Base-by-base conservation (phyloP, 1,140 invertebrate species). In the Calosoma granatense region DNA sequence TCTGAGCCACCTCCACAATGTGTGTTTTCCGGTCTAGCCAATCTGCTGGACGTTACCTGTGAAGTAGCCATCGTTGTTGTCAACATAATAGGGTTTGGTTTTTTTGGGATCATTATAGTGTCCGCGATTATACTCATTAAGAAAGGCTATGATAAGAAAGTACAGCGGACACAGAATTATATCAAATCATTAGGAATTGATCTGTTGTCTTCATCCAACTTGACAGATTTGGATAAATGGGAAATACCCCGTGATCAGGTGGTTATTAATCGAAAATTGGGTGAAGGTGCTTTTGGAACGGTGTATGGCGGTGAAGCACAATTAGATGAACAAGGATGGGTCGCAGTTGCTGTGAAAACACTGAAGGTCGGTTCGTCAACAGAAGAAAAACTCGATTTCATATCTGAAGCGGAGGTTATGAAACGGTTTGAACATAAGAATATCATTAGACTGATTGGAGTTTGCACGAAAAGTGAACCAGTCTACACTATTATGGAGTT, bases 401-500 rank as follows among this genome's bases (percentile, higher is more conserved):
- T 95, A n/a, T 87, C 88, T 54, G 93, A 96, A 70, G 92, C 92
- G 0, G 90, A 93, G 67, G 83, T 90, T 19, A 94, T 97, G 88
- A 94, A 94, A 65, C 77, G 86, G 51, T 92, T 96, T 69, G 85
- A 92, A 52, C 92, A 97, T 68, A 84, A 85, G 60, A 96, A 97
- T 68, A 88, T 97, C 22, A 84, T 97, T 0, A 84, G 86, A 60
- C 74, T 97, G 2, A 71, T 96, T 0, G 92, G 85, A 1, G 90
- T 96, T 21, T 92, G 88, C 62, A 90, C 88, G 1, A 85, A 86
- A 66, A 83, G 80, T 43, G 88, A 93, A 61, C 91, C 92, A 0
- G 83, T 93, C 14, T 89, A 90, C 65, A 92, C 91, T 2, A 83
- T 96, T 0, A 94, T 96, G 84, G 92, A 96, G 69, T 94, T 93